Percentiles rank a stretch among this genome's conserved stretches.
phyloP scores from a whole-genome alignment of 2,113 vertebrate genomes.

The Cyprinus carpio region DNA sequence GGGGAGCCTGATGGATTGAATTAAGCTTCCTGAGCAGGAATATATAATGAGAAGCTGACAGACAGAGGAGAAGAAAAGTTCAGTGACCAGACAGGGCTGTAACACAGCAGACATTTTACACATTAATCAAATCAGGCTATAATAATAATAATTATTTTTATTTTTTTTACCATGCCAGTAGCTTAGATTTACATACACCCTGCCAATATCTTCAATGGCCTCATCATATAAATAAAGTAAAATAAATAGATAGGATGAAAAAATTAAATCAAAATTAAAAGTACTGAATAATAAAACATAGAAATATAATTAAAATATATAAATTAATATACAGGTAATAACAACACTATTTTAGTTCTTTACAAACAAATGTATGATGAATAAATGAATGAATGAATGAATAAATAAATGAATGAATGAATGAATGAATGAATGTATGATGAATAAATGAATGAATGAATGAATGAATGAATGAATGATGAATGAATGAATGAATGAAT shows the following conservation, averaged over 20 bases:
- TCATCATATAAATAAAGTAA: not conserved
- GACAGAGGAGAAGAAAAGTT: not conserved
- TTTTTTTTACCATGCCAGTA: not conserved
- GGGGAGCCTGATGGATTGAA: slow-evolving; percentile 32
- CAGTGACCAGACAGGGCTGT: not conserved
- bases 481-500: not conserved
- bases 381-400: not conserved
- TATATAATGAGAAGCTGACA: slow-evolving; percentile 26
- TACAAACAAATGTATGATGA: not conserved
- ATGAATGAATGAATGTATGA: not conserved
- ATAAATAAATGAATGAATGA: not conserved
- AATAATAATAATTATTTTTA: not conserved
- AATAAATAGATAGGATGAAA: not conserved
- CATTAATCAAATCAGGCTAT: not conserved
- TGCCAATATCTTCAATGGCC: not conserved
- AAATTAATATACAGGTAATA: too few relatives aligned
- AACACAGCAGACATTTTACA: not conserved
- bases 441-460: not conserved
- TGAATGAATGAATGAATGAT: not conserved
- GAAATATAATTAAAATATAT: too few relatives aligned
- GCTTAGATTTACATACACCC: not conserved
- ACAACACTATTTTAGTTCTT: not conserved
- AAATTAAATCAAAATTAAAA: too few relatives aligned
- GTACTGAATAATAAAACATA: too few relatives aligned
- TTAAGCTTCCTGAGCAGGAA: slow-evolving; percentile 16